Percentiles rank a stretch among this genome's conserved stretches.
Evolutionary conservation across 2,888 invertebrate species (phyloP).

Genomic region (Stenolophus ochropezus): DNA sequence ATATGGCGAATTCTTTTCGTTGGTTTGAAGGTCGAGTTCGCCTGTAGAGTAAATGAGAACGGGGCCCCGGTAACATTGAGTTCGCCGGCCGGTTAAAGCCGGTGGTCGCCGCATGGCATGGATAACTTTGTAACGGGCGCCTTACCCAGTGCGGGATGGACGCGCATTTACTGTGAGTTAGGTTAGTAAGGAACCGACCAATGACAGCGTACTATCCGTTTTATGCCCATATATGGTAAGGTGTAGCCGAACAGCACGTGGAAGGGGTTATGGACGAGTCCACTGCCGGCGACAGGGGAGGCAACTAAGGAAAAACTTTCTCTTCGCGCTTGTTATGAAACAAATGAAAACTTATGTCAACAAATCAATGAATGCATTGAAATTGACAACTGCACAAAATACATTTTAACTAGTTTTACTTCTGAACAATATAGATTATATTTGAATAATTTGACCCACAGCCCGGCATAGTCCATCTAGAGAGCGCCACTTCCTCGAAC

Average conservation of each 20-base stretch:
- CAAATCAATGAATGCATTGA: constrained; percentile 37
- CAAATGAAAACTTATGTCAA: constrained; percentile 57
- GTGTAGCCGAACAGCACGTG: constrained; percentile 78
- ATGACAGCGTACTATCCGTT: constrained; percentile 80
- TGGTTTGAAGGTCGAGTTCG: constrained; percentile 44
- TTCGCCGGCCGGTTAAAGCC: constrained; percentile 61
- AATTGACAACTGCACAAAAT: constrained; percentile 28
- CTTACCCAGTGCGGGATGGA: constrained; percentile 64
- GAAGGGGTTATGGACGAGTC: constrained; percentile 74
- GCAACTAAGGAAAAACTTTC: constrained; percentile 61
- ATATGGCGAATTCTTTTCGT: constrained; percentile 30
- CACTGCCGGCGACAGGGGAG: constrained; percentile 68
- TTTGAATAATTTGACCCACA: constrained; percentile 67
- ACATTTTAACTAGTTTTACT: not conserved
- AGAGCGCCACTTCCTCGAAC: constrained; percentile 68
- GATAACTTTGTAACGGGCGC: constrained; percentile 59
- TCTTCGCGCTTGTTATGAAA: constrained; percentile 50
- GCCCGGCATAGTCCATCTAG: constrained; percentile 66
- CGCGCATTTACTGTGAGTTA: constrained; percentile 61
- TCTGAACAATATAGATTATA: constrained; percentile 61
- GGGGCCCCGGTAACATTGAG: constrained; percentile 58
- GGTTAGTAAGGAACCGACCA: constrained; percentile 74
- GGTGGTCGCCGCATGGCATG: constrained; percentile 39
- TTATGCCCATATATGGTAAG: constrained; percentile 90
- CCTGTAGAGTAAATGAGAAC: constrained; percentile 51